These are phyloP conservation scores for Micrasema longulum DNA, from an alignment of 1,140 invertebrate species.

Conservation along the genomic window DNA sequence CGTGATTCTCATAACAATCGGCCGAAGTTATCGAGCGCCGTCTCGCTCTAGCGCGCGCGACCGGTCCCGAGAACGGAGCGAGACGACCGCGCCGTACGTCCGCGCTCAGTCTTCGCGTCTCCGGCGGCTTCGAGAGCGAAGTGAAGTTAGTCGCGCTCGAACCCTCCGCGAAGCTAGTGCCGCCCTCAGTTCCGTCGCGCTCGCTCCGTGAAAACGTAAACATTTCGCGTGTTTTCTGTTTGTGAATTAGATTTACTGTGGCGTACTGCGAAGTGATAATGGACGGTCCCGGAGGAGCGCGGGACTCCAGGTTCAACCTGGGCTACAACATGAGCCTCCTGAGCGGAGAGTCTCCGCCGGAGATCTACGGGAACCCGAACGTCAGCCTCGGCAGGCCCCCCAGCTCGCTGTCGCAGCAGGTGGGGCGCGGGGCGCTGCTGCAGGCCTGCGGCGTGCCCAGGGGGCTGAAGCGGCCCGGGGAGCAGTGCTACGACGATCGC, in stretches of 20 bases:
- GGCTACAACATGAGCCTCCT: slow-evolving; percentile 86
- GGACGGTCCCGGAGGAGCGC: slow-evolving; percentile 83
- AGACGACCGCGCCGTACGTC: slow-evolving; percentile 55
- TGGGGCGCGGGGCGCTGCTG: slow-evolving; percentile 65
- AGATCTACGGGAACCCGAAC: slow-evolving; percentile 79
- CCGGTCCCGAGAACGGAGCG: slow-evolving; percentile 55
- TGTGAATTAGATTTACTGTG: slow-evolving; percentile 69
- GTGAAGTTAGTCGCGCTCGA: slow-evolving; percentile 68
- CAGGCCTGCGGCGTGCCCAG: slow-evolving; percentile 70
- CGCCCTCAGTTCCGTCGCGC: slow-evolving; percentile 59
- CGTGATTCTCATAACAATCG: slow-evolving; percentile 53
- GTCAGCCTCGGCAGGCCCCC: slow-evolving; percentile 71
- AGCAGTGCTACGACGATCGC: slow-evolving; percentile 82
- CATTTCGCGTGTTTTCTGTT: slow-evolving; percentile 56
- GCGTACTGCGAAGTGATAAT: slow-evolving; percentile 76
- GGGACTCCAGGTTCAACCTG: slow-evolving; percentile 87
- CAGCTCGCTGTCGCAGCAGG: slow-evolving; percentile 68
- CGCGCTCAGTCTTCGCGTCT: slow-evolving; percentile 61
- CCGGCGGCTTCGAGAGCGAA: slow-evolving; percentile 58
- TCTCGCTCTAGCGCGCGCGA: slow-evolving; percentile 55
- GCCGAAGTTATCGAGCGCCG: slow-evolving; percentile 47
- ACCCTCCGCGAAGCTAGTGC: slow-evolving; percentile 66
- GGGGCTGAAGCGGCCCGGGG: slow-evolving; percentile 77
- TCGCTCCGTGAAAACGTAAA: slow-evolving; percentile 66
- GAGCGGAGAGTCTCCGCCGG: slow-evolving; percentile 77